These are phyloP conservation scores for Proctacanthus coquilletti DNA, from an alignment of 1,140 invertebrate species.

Conservation along the genomic window DNA sequence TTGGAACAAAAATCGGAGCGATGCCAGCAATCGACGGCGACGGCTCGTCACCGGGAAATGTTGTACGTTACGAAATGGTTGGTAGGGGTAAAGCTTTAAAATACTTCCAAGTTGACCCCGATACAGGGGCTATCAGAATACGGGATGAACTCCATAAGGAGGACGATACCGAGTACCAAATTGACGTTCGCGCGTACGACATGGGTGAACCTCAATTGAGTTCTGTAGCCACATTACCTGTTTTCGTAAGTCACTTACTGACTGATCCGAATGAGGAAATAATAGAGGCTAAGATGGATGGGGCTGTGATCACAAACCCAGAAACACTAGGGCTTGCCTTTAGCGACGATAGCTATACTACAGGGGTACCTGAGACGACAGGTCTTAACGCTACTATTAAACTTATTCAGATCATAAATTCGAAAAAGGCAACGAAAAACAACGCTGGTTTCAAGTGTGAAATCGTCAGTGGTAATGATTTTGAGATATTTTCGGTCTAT, in stretches of 20 bases:
- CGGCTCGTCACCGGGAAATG: slow-evolving; percentile 65
- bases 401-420: slow-evolving; percentile 27
- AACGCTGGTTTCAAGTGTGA: slow-evolving; percentile 39
- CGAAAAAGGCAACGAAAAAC: slow-evolving; percentile 14
- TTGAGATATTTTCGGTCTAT: slow-evolving; percentile 52
- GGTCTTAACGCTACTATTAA: slow-evolving; percentile 23
- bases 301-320: slow-evolving; percentile 26
- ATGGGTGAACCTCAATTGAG: slow-evolving; percentile 69
- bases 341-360: slow-evolving; percentile 64
- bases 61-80: slow-evolving; percentile 63
- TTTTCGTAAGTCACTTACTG: slow-evolving; percentile 66
- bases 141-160: slow-evolving; percentile 73
- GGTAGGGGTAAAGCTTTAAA: slow-evolving; percentile 61
- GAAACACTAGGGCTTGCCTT: slow-evolving; percentile 62
- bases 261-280: slow-evolving; percentile 28
- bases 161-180: slow-evolving; percentile 67
- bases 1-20: slow-evolving; percentile 63
- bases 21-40: slow-evolving; percentile 66
- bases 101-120: slow-evolving; percentile 76
- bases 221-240: slow-evolving; percentile 58
- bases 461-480: slow-evolving; percentile 53
- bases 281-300: slow-evolving; percentile 11
- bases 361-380: slow-evolving; percentile 55
- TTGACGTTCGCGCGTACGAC: slow-evolving; percentile 76
- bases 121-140: slow-evolving; percentile 58